Base-by-base conservation (phyloP, 2,797 vertebrate species). In the Halcyon chelicuti region DNA sequence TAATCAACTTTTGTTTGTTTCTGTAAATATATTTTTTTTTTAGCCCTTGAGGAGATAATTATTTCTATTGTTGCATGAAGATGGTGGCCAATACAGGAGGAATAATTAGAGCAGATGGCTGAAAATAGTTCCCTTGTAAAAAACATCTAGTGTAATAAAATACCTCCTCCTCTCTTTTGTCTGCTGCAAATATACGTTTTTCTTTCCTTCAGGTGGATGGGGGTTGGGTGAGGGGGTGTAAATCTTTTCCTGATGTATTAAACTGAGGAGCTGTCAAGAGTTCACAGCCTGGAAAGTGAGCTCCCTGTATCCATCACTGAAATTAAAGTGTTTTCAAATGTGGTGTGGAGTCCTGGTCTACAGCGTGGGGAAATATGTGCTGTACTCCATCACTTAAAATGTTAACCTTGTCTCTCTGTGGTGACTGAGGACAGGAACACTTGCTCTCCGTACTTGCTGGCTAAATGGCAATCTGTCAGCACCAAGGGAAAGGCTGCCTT, bases 1-100 rank as follows among this genome's bases (percentile, higher is more conserved):
- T 97, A 98, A 98, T 98, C 97, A 98, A 97, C 96, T 98, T 98
- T 97, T 98, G 97, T 98, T 98, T 98, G 95, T 97, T 98, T 97
- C 95, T 94, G 75, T 97, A 95, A 97, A 97, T 93, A 96, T 88
- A 35, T 91, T 74, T 93, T 90, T 71, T 82, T 93, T 96, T 96
- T 91, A 96, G 70, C 97, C 98, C 97, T 97, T 95, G 85, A 98
- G 98, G 97, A 98, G 91, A 97, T 97, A 97, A 98, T 98, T 98
- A 98, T 97, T 98, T 97, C 97, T 98, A 95, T 97, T 97, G 97
- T 97, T 97, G 94, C 97, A 97, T 91, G 96, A 98, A 97, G 95
- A 97, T 96, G 96, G 97, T 98, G 96, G 98, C 97, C 98, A 97
- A 97, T 96, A 96, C 97, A 97, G 96, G 97, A 97, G 95, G 95